Base-by-base conservation (phyloP, 37 sponge, comb jelly and placozoan species). In the Geodia barretti region DNA sequence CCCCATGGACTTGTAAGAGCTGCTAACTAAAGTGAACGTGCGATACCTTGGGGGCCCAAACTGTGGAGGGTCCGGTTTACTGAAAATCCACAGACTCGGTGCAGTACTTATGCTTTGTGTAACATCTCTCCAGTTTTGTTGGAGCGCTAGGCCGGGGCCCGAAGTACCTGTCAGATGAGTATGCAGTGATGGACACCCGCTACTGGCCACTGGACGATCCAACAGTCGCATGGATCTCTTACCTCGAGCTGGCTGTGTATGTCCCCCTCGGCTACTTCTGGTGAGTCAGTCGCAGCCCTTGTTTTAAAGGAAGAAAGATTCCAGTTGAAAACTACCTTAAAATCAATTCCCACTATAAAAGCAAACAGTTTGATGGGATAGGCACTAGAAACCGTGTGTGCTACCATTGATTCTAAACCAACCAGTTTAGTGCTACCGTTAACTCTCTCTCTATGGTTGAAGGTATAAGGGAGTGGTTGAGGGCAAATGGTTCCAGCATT, bases 181-280 rank as follows among this genome's bases (percentile, higher is more conserved):
- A 92, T 79, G 85, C 93, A 24, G 32, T 87, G 8, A 37, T 92
- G 77, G 93, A 92, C 67, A 66, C 85, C 4, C 93, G 93, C 25
- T 92, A 87, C 62, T 92, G 93, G 93, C 77, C 77, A 1, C 25
- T 68, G 8, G 79, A 88, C 32, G 81, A 88, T 41, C 72, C 86
- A 25, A 42, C 72, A 42, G 93, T 92, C 28, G 70, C 71, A 41
- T 68, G 65, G 26, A 84, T 92, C 47, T 88, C 86, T 35, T n/a
- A 70, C 19, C 34, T 82, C 17, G 93, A 92, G 85, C 17, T 84
- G 8, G 38, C 68, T n/a, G 42, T 92, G 21, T 88, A 88, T 88
- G 41, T 66, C n/a, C 93, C 93, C n/a, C 66, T 88, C 33, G 83
- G 88, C 75, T 77, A 71, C 62, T 43, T 79, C 4, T 92, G 93